Conservation (phyloP, 2,797 vertebrate species). For the Nothura maculosa region DNA sequence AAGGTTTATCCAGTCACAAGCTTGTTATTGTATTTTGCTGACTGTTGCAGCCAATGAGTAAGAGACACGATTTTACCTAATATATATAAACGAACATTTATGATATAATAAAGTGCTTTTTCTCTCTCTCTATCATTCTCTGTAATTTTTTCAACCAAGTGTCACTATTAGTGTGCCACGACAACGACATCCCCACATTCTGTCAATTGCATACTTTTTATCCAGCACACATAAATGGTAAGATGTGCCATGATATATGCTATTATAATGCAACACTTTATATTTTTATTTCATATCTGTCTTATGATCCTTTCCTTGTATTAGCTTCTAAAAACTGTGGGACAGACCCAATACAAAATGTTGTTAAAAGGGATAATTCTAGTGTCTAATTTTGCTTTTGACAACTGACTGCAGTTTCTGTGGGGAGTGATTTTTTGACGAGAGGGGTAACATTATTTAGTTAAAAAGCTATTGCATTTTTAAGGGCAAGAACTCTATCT, state of each 20-base stretch:
- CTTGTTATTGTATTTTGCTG: too few species aligned
- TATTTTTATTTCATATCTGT: not conserved
- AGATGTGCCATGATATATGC: not conserved
- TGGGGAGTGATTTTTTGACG: not conserved
- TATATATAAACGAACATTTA: too few species aligned
- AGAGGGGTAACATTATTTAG: not conserved
- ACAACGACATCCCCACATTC: too few species aligned
- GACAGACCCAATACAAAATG: not conserved
- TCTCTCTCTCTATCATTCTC: too few species aligned
- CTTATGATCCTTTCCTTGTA: not conserved
- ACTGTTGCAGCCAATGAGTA: too few species aligned
- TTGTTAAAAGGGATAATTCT: not conserved
- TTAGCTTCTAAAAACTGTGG: not conserved
- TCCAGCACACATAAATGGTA: not conserved
- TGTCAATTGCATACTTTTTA: not conserved
- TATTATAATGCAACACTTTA: not conserved
- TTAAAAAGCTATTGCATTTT: not conserved
- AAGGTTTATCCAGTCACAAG: too few species aligned
- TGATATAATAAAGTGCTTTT: too few species aligned
- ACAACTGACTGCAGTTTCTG: not conserved
- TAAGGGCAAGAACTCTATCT: not conserved
- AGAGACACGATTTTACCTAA: too few species aligned
- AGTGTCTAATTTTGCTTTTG: not conserved
- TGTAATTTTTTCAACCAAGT: too few species aligned
- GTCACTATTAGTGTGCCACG: too few species aligned